A percentile compares a stretch with the other conserved stretches of the same genome.
phyloP scores from a whole-genome alignment of 2,113 vertebrate species.

The Microtus richardsoni region DNA sequence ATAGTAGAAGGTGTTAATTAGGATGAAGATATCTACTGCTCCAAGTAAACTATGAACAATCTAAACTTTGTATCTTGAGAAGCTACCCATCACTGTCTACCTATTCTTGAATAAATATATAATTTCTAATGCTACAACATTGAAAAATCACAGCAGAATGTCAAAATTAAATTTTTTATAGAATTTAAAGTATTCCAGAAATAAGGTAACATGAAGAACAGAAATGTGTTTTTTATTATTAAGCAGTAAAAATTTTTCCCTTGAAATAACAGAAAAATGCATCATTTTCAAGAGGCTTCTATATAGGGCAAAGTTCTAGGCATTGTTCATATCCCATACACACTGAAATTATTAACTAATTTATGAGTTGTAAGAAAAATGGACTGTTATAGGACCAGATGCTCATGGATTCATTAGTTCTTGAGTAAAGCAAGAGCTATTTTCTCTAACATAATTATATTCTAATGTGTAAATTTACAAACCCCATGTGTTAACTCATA shows the following conservation, averaged over 20 bases:
- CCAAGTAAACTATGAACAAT: constrained; percentile 37
- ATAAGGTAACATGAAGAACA: not conserved
- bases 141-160: constrained; percentile 9
- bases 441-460: constrained; percentile 67
- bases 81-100: not conserved
- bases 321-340: not conserved
- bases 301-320: constrained; percentile 34
- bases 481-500: constrained; percentile 34
- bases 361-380: constrained; percentile 64
- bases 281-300: constrained; percentile 29
- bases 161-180: constrained; percentile 10
- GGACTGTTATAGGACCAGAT: constrained; percentile 52
- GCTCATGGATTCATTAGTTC: constrained; percentile 61
- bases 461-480: constrained; percentile 64
- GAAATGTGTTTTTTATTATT: not conserved
- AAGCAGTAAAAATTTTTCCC: not conserved
- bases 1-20: constrained; percentile 67
- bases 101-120: constrained; percentile 2
- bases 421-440: constrained; percentile 62
- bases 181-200: not conserved
- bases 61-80: not conserved
- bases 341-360: constrained; percentile 37
- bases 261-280: constrained; percentile 1
- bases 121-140: not conserved
- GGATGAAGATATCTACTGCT: constrained; percentile 10